A percentile compares a stretch with the other conserved stretches of the same genome.
phyloP scores from a whole-genome alignment of 2,888 invertebrate genomes.

The Asteroscopus sphinx region DNA sequence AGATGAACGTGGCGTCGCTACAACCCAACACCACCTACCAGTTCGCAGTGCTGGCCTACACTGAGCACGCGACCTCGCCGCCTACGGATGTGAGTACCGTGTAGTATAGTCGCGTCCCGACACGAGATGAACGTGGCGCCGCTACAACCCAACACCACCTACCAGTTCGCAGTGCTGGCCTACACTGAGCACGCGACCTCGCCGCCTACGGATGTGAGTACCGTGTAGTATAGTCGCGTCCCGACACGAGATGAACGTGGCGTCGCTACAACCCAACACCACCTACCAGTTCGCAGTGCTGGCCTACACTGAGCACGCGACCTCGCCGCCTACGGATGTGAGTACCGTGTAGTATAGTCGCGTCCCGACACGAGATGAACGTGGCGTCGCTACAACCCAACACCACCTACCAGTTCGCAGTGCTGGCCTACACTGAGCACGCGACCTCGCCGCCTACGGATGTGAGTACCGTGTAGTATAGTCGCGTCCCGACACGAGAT shows the following conservation, averaged over 20 bases:
- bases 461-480: conserved; percentile 57
- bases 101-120: conserved; percentile 89
- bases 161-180: conserved; percentile 96
- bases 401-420: conserved; percentile 96
- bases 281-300: conserved; percentile 96
- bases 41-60: conserved; percentile 95
- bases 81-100: conserved; percentile 65
- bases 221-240: conserved; percentile 78
- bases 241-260: conserved; percentile 95
- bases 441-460: conserved; percentile 90
- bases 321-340: conserved; percentile 84
- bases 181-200: conserved; percentile 94
- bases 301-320: conserved; percentile 94
- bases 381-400: conserved; percentile 95
- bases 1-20: conserved; percentile 95
- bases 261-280: conserved; percentile 95
- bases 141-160: conserved; percentile 96
- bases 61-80: conserved; percentile 92
- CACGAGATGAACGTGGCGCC: conserved; percentile 96
- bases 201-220: conserved; percentile 70
- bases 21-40: conserved; percentile 96
- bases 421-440: conserved; percentile 94
- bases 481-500: conserved; percentile 94
- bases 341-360: conserved; percentile 16
- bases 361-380: conserved; percentile 94